Percentiles rank a stretch among this genome's conserved stretches.
Evolutionary conservation across 2,797 vertebrate species (phyloP).

Genomic region (Peromyscus eremicus): DNA sequence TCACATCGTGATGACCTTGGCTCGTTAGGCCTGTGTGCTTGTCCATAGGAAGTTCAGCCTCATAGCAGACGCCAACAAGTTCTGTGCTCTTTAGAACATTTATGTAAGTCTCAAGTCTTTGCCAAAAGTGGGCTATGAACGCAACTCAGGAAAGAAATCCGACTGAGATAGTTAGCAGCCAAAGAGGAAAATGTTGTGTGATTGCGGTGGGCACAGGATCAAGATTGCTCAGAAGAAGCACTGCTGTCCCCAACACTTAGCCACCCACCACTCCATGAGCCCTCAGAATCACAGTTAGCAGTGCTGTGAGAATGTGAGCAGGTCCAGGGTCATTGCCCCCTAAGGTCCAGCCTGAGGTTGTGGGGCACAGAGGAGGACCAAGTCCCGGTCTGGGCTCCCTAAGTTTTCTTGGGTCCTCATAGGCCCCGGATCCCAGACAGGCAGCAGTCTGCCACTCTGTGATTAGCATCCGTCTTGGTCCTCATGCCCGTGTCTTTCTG

Average conservation of each 20-base stretch:
- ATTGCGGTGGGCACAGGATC: neutral
- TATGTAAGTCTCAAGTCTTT: neutral
- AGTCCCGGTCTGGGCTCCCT: accelerated
- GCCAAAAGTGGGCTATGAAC: conserved; percentile 15
- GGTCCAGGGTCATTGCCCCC: neutral
- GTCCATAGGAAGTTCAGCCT: neutral
- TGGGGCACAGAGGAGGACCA: neutral
- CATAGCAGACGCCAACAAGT: conserved; percentile 1
- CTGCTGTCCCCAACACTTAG: neutral
- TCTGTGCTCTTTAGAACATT: conserved; percentile 45
- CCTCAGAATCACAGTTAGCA: neutral
- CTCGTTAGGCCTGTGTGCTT: neutral
- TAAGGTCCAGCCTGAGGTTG: neutral
- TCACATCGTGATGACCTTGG: neutral
- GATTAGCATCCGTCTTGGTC: neutral
- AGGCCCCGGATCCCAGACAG: neutral
- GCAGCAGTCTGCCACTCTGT: neutral
- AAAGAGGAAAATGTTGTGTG: neutral
- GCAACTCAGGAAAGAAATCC: conserved; percentile 24
- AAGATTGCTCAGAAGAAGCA: neutral
- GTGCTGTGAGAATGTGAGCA: accelerated
- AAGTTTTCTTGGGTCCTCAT: accelerated
- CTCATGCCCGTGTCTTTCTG: neutral
- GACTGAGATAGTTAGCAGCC: neutral
- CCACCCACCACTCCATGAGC: neutral